Conservation (phyloP, 2,888 invertebrate genomes). For the Congeria kusceri region DNA sequence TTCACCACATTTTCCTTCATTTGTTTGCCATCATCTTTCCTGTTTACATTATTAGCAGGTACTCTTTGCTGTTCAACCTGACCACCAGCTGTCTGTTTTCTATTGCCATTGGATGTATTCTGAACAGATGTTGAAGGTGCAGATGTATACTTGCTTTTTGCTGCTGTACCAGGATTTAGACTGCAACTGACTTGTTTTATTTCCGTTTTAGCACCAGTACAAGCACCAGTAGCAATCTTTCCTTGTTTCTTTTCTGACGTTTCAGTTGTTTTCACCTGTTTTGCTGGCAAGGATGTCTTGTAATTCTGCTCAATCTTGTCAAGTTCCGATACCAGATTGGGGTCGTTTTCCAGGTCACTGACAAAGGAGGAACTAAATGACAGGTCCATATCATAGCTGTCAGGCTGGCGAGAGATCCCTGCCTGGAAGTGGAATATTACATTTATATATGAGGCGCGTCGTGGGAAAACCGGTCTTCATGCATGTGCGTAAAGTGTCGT, state of each 20-base stretch:
- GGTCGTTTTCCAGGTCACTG: conserved; percentile 68
- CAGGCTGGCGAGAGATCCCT: too few relatives aligned
- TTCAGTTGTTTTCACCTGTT: too few relatives aligned
- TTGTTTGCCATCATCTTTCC: background rate
- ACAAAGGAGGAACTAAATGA: conserved; percentile 71
- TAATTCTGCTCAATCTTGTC: conserved; percentile 68
- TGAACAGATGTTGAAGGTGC: background rate
- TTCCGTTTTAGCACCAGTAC: too few relatives aligned
- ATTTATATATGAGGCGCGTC: background rate
- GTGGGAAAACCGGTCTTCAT: background rate
- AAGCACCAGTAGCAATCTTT: too few relatives aligned
- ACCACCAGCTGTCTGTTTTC: too few relatives aligned
- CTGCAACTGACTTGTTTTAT: too few relatives aligned
- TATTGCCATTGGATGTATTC: background rate
- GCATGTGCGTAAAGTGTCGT: too few relatives aligned
- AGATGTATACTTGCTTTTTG: background rate
- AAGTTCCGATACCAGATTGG: conserved; percentile 70
- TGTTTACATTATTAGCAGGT: background rate
- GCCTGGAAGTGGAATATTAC: background rate
- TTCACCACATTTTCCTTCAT: background rate
- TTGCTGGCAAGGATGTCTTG: background rate
- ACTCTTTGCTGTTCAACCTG: too few relatives aligned
- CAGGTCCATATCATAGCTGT: conserved; percentile 37
- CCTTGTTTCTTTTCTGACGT: too few relatives aligned
- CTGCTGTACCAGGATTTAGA: background rate